Conservation (phyloP, 37 sponge, comb jelly and placozoan genomes). For the Amphimedon queenslandica region DNA sequence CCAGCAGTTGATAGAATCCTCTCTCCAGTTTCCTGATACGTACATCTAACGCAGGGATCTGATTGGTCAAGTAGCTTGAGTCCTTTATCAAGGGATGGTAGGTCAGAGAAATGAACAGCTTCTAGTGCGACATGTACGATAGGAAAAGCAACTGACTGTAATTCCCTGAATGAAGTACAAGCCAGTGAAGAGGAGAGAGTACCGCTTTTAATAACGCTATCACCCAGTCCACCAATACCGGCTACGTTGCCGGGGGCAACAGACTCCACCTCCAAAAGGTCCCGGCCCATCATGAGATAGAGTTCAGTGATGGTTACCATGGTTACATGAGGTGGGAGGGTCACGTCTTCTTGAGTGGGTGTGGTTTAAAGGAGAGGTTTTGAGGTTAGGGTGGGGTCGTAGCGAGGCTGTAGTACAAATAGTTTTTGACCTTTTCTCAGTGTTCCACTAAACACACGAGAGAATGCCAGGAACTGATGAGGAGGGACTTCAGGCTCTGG, state of each 20-base stretch:
- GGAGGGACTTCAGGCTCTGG: no score
- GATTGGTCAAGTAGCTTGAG: conserved; percentile 88
- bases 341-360: background rate
- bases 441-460: conserved; percentile 83
- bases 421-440: conserved; percentile 55
- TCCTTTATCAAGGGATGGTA: conserved; percentile 64
- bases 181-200: conserved; percentile 78
- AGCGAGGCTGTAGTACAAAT: conserved; percentile 80
- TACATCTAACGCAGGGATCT: conserved; percentile 87
- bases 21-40: conserved; percentile 86
- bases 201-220: conserved; percentile 72
- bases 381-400: conserved; percentile 56
- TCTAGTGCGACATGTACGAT: conserved; percentile 93
- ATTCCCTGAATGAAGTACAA: conserved; percentile 83
- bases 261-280: conserved; percentile 60
- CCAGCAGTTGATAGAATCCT: conserved; percentile 82
- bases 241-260: conserved; percentile 86
- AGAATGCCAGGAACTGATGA: conserved; percentile 74
- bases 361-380: no score
- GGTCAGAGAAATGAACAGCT: conserved; percentile 68
- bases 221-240: conserved; percentile 89
- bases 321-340: conserved; percentile 20
- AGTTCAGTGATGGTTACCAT: conserved; percentile 43
- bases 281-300: conserved; percentile 90
- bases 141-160: conserved; percentile 72